Evolutionary conservation across 2,888 invertebrate genomes (phyloP).

Genomic region (Lochmaea capreae): DNA sequence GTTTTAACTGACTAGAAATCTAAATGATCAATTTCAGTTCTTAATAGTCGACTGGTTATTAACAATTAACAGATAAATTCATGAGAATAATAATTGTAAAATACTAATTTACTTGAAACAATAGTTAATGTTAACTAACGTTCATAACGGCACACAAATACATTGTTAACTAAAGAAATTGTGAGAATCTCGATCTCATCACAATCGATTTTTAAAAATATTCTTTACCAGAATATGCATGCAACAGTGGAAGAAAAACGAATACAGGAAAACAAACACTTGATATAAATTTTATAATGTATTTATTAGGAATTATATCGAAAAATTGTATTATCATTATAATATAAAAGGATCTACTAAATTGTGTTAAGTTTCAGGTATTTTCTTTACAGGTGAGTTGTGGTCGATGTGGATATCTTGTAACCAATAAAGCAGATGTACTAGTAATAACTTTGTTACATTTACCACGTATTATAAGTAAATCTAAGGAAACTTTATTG

Average conservation of each 20-base stretch:
- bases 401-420: too few species aligned
- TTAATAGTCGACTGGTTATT: not conserved
- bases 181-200: not conserved
- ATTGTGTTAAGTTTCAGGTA: too few species aligned
- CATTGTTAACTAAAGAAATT: not conserved
- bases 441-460: too few species aligned
- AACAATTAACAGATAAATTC: not conserved
- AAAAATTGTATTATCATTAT: too few species aligned
- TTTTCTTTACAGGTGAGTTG: too few species aligned
- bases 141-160: constrained; percentile 5
- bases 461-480: too few species aligned
- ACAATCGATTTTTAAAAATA: not conserved
- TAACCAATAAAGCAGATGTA: too few species aligned
- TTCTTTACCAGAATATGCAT: not conserved
- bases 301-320: too few species aligned
- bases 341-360: too few species aligned
- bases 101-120: not conserved
- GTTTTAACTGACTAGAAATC: too few species aligned
- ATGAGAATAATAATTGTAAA: not conserved
- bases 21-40: not conserved
- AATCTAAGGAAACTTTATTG: too few species aligned
- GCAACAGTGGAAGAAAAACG: not conserved
- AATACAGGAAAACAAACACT: not conserved
- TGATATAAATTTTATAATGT: too few species aligned
- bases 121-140: not conserved